These are phyloP conservation scores for Laupala kohalensis DNA, from an alignment of 1,140 invertebrate genomes.

Conservation along the genomic window DNA sequence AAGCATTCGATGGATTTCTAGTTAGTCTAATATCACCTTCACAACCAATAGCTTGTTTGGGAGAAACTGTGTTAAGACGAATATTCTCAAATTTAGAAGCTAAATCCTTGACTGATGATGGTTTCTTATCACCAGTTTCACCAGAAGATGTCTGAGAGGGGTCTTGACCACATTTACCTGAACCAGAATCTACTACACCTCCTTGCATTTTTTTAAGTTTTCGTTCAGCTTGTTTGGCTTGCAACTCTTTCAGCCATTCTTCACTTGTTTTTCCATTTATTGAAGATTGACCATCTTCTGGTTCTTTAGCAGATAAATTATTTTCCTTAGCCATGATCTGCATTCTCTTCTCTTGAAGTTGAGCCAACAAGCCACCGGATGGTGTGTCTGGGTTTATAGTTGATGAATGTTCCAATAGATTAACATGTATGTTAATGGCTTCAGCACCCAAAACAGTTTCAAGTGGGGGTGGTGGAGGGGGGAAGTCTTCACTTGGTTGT, in stretches of 20 bases:
- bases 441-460: constrained; percentile 24
- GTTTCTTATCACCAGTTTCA: constrained; percentile 18
- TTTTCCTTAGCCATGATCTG: constrained; percentile 12
- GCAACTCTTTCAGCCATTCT: constrained; percentile 61
- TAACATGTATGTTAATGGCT: constrained; percentile 21
- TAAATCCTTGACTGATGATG: constrained; percentile 57
- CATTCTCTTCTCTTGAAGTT: constrained; percentile 58
- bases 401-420: no score
- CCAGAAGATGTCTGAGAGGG: background rate
- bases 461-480: constrained; percentile 66
- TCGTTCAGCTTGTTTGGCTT: constrained; percentile 58
- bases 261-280: constrained; percentile 33
- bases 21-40: background rate
- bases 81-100: constrained; percentile 62
- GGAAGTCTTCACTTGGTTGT: constrained; percentile 78
- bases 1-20: background rate
- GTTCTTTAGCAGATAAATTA: background rate
- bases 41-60: constrained; percentile 13
- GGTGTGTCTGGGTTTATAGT: constrained; percentile 14
- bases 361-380: constrained; percentile 46
- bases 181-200: background rate
- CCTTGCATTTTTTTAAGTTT: constrained; percentile 20
- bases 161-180: background rate
- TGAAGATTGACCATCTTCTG: constrained; percentile 1
- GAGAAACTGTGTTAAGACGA: constrained; percentile 5